Conservation (phyloP, 1,140 invertebrate genomes). For the Diabrotica virgifera region DNA sequence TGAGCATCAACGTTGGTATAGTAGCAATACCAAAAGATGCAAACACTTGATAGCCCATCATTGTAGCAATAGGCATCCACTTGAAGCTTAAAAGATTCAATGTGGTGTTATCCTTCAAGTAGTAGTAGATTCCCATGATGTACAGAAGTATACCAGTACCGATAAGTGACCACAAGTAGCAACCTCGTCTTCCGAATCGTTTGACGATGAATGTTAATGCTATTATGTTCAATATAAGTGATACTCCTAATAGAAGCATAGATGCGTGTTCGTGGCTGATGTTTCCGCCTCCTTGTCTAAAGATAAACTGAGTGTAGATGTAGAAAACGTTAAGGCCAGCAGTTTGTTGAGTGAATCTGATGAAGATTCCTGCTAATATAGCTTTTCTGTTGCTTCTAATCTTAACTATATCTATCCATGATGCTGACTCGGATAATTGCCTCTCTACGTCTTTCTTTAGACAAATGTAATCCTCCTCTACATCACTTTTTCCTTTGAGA, state of each 20-base stretch:
- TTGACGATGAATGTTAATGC: conserved; percentile 65
- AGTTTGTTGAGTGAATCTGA: conserved; percentile 60
- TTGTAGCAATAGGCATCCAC: conserved; percentile 36
- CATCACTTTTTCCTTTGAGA: conserved; percentile 33
- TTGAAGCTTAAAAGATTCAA: conserved; percentile 22
- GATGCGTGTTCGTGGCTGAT: conserved; percentile 61
- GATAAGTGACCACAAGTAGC: conserved; percentile 59
- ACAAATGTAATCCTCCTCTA: conserved; percentile 33
- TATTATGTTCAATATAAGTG: conserved; percentile 64
- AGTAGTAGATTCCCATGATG: conserved; percentile 40
- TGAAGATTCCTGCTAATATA: conserved; percentile 46
- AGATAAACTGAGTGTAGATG: conserved; percentile 60
- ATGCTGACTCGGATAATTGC: conserved; percentile 31
- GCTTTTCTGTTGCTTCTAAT: conserved; percentile 50
- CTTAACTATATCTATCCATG: conserved; percentile 39
- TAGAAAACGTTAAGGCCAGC: conserved; percentile 61
- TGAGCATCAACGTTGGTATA: conserved; percentile 37
- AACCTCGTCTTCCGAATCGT: conserved; percentile 62
- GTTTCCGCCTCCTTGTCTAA: conserved; percentile 53
- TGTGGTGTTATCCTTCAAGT: background rate
- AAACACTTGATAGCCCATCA: conserved; percentile 33
- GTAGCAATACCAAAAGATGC: conserved; percentile 36
- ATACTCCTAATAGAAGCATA: conserved; percentile 54
- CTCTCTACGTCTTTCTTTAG: conserved; percentile 29
- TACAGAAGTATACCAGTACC: conserved; percentile 54